These are phyloP conservation scores for Vireo altiloquus DNA, from an alignment of 2,113 vertebrate genomes.

Conservation along the genomic window DNA sequence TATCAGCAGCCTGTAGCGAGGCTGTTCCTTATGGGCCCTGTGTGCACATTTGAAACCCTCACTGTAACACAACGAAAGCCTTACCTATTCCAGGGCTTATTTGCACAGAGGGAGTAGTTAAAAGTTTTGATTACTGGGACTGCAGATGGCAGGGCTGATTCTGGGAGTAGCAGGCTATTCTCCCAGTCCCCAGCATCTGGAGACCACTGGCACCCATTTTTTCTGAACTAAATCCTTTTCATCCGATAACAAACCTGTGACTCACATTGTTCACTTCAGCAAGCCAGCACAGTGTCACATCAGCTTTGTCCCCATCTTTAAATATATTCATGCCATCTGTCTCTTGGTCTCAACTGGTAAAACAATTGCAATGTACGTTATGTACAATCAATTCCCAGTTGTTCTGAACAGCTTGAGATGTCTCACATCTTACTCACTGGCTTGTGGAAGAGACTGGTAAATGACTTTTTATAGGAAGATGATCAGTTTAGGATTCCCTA, in stretches of 20 bases:
- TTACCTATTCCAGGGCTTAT: slow-evolving; percentile 23
- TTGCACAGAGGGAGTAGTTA: slow-evolving; percentile 19
- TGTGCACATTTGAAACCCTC: slow-evolving; percentile 23
- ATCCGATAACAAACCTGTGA: slow-evolving; percentile 26
- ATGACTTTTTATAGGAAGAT: slow-evolving; percentile 40
- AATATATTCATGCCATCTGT: slow-evolving; percentile 74
- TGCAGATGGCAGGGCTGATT: slow-evolving; percentile 50
- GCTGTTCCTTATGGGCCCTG: slow-evolving; percentile 2
- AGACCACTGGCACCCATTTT: slow-evolving; percentile 7
- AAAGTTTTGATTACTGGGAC: slow-evolving; percentile 47
- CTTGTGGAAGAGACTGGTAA: slow-evolving; percentile 55
- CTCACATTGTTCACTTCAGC: slow-evolving; percentile 32
- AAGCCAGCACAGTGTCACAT: slow-evolving; percentile 40
- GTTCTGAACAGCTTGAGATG: slow-evolving; percentile 68
- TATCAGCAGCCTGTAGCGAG: neutral
- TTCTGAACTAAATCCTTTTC: slow-evolving; percentile 8
- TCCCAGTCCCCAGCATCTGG: slow-evolving; percentile 1
- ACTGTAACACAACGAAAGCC: neutral
- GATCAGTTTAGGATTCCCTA: slow-evolving; percentile 36
- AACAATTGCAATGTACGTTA: slow-evolving; percentile 58
- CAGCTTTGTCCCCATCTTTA: slow-evolving; percentile 52
- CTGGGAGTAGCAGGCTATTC: neutral
- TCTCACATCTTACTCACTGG: slow-evolving; percentile 58
- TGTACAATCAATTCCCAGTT: slow-evolving; percentile 67
- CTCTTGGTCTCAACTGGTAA: slow-evolving; percentile 60